These are phyloP conservation scores for Athene cunicularia DNA, from an alignment of 2,113 vertebrate species.

Conservation along the genomic window DNA sequence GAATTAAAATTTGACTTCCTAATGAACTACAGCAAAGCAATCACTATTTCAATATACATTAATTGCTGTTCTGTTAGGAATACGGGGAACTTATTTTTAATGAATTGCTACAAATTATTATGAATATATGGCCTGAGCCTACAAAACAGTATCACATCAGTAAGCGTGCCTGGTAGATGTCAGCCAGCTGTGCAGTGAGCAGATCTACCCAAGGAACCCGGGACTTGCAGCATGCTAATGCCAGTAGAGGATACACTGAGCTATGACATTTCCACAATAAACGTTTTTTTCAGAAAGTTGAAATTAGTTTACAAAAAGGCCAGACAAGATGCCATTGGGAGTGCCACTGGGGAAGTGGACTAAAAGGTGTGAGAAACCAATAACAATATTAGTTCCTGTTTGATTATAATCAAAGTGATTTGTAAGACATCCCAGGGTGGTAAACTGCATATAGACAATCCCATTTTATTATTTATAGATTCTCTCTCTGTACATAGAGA, in stretches of 20 bases:
- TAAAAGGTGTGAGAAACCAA: neutral
- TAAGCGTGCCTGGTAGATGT: neutral
- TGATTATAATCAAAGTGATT: neutral
- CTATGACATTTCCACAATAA: neutral
- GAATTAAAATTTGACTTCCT: slow-evolving; percentile 75
- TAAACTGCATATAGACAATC: neutral
- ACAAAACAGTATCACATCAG: neutral
- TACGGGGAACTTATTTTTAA: slow-evolving; percentile 50
- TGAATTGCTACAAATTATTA: slow-evolving; percentile 64
- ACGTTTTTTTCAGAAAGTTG: neutral
- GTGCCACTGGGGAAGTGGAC: neutral
- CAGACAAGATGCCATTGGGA: neutral
- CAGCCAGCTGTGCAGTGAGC: neutral
- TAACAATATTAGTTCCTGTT: neutral
- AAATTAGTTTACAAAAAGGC: neutral
- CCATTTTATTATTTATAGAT: neutral
- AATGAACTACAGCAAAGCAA: slow-evolving; percentile 71
- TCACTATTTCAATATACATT: slow-evolving; percentile 66
- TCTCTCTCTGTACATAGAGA: neutral
- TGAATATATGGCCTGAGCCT: neutral
- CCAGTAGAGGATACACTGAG: neutral
- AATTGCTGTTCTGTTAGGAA: slow-evolving; percentile 55
- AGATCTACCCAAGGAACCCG: neutral
- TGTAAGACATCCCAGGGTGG: neutral
- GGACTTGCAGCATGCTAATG: neutral